These are phyloP conservation scores for Girardinichthys multiradiatus DNA, from an alignment of 2,113 vertebrate species.

Conservation along the genomic window DNA sequence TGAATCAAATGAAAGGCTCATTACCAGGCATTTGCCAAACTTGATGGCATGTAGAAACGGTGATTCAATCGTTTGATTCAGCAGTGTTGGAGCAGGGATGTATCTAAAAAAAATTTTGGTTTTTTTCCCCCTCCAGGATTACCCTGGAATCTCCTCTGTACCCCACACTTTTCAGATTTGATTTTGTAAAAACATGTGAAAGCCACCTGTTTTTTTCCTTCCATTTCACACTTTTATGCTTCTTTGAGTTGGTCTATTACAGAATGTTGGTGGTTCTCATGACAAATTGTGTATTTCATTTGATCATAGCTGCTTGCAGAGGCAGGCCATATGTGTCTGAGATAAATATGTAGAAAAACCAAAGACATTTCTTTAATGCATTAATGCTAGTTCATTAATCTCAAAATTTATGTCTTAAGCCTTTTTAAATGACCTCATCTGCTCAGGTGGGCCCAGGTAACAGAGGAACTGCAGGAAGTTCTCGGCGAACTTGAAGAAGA, in stretches of 20 bases:
- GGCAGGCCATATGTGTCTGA: not conserved
- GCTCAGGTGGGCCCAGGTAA: slow-evolving; percentile 73
- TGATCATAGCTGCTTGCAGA: not conserved
- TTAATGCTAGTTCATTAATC: too few species aligned
- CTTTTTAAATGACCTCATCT: not conserved
- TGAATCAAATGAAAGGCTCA: too few species aligned
- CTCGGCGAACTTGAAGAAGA: slow-evolving; percentile 67
- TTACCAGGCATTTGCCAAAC: too few species aligned
- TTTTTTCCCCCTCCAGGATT: not conserved
- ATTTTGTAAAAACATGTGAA: too few species aligned
- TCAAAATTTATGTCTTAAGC: not conserved
- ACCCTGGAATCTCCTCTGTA: not conserved
- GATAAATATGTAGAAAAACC: too few species aligned
- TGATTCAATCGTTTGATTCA: too few species aligned
- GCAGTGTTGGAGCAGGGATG: too few species aligned
- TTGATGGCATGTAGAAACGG: too few species aligned
- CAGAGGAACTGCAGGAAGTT: slow-evolving; percentile 71
- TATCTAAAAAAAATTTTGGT: too few species aligned
- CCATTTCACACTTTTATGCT: not conserved
- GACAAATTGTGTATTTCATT: not conserved
- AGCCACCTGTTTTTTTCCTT: not conserved
- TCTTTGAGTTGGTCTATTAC: not conserved
- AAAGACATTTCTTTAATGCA: too few species aligned
- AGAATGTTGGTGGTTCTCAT: not conserved
- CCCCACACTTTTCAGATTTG: not conserved